phyloP scores from a whole-genome alignment of 2,888 invertebrate species.

The Syrista parreyssii region DNA sequence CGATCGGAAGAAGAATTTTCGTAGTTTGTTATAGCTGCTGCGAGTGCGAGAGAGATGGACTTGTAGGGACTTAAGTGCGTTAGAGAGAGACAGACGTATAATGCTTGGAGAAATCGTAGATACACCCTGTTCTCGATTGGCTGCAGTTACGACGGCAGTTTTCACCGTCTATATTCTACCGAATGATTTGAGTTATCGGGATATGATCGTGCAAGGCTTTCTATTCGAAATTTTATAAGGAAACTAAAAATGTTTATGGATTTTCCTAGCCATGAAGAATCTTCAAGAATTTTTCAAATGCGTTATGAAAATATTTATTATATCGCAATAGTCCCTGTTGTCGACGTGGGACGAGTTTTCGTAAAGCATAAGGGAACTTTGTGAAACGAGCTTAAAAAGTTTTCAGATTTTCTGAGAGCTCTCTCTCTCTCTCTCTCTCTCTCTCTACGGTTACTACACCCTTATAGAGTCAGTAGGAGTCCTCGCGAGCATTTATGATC shows the following conservation, averaged over 20 bases:
- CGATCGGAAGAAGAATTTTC: neutral
- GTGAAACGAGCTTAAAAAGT: neutral
- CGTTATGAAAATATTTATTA: neutral
- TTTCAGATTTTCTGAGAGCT: neutral
- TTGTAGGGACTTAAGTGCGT: neutral
- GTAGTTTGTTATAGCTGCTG: neutral
- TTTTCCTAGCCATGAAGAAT: neutral
- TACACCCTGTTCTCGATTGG: neutral
- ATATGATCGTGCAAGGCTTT: neutral
- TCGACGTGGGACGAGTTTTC: neutral
- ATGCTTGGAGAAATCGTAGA: neutral
- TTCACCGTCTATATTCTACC: neutral
- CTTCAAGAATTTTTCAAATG: neutral
- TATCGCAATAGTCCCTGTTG: neutral
- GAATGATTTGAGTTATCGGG: neutral
- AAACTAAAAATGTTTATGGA: neutral
- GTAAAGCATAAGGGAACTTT: neutral
- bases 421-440: too few species aligned
- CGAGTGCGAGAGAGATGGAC: neutral
- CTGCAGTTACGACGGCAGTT: neutral
- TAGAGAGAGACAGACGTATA: neutral
- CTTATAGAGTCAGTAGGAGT: neutral
- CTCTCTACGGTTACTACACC: neutral
- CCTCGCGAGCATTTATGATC: neutral
- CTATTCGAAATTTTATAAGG: neutral